A percentile compares a stretch with the other conserved stretches of the same genome.
These are phyloP conservation scores for Nomada fabriciana DNA, from an alignment of 2,888 invertebrate species.

Conservation along the genomic window DNA sequence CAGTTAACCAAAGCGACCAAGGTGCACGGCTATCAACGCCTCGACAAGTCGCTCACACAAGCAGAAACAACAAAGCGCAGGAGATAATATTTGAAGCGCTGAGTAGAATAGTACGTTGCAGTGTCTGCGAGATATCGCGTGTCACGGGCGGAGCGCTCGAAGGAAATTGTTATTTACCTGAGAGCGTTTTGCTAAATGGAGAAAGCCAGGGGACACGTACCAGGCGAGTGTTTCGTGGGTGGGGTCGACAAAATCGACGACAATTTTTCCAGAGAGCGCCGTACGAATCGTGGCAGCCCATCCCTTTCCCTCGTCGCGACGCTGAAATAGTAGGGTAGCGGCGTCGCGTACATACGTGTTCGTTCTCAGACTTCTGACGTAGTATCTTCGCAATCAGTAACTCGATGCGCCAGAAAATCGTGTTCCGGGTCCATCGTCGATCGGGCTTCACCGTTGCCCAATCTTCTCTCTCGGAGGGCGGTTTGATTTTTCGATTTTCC, in stretches of 20 bases:
- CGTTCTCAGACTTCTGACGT: conserved; percentile 42
- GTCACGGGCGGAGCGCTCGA: neutral
- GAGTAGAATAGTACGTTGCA: neutral
- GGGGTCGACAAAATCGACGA: conserved; percentile 43
- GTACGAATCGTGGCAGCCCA: conserved; percentile 10
- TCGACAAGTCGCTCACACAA: neutral
- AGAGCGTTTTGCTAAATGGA: conserved; percentile 18
- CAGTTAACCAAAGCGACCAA: neutral
- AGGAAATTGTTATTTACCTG: conserved; percentile 35
- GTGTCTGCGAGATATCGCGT: neutral
- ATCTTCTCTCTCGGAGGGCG: conserved; percentile 40
- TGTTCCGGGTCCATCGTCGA: conserved; percentile 63
- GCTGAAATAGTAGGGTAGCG: conserved; percentile 22
- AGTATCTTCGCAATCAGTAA: conserved; percentile 68
- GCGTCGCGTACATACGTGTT: conserved; percentile 11
- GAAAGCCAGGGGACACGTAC: conserved; percentile 17
- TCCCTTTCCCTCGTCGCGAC: neutral
- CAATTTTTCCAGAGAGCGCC: conserved; percentile 34
- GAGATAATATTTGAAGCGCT: neutral
- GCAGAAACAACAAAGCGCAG: neutral
- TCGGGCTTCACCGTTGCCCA: conserved; percentile 66
- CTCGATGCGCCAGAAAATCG: conserved; percentile 70
- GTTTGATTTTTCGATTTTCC: conserved; percentile 69
- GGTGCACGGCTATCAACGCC: neutral
- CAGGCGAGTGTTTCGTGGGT: conserved; percentile 11